Evolutionary conservation across 2,888 invertebrate genomes (phyloP).

Genomic region (Calliphora vomitoria): DNA sequence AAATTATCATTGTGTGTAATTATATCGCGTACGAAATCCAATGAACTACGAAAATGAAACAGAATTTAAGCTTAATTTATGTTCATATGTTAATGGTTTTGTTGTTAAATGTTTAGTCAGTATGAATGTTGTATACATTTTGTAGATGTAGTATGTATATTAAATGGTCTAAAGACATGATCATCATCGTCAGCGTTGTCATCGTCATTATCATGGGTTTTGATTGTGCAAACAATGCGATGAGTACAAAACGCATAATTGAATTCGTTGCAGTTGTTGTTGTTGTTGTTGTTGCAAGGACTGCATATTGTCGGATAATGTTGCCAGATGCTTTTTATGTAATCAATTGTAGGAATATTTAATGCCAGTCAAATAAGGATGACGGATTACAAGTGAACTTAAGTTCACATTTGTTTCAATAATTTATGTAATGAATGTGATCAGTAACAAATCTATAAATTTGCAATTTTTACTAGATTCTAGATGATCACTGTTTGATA

Average conservation of each 20-base stretch:
- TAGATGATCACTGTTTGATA: too few species aligned
- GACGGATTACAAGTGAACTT: too few species aligned
- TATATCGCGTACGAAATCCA: constrained; percentile 47
- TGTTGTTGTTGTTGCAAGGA: neutral
- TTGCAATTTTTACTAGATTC: too few species aligned
- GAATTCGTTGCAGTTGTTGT: constrained; percentile 61
- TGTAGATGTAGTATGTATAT: neutral
- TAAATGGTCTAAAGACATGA: constrained; percentile 60
- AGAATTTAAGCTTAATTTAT: constrained; percentile 64
- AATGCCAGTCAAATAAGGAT: too few species aligned
- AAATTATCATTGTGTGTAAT: constrained; percentile 47
- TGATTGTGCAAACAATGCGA: constrained; percentile 60
- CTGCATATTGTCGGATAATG: neutral
- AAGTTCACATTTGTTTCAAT: too few species aligned
- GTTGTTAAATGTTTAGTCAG: constrained; percentile 37
- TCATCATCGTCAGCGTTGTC: constrained; percentile 38
- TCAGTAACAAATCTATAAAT: too few species aligned
- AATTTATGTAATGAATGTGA: too few species aligned
- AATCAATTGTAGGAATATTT: too few species aligned
- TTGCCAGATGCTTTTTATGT: constrained; percentile 30
- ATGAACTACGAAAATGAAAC: constrained; percentile 43
- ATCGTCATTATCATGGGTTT: constrained; percentile 59
- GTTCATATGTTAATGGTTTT: constrained; percentile 62
- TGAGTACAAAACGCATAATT: constrained; percentile 60
- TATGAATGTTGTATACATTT: neutral